Conservation (phyloP, 2,888 invertebrate species). For the Galeruca laticollis region DNA sequence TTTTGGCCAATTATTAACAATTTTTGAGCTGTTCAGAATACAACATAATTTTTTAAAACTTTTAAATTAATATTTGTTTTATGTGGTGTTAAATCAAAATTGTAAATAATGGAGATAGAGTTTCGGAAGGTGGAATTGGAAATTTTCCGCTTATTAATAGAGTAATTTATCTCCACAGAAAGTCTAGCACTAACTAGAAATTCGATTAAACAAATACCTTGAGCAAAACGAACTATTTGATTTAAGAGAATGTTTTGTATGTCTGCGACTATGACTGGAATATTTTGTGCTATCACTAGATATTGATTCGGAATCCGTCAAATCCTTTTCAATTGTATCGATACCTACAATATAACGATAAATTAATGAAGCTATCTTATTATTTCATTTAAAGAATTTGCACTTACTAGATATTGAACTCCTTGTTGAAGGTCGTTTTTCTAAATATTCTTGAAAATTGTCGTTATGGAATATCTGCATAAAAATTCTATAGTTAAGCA, state of each 20-base stretch:
- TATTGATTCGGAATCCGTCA: slow-evolving; percentile 28
- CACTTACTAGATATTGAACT: slow-evolving; percentile 31
- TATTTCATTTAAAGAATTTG: slow-evolving; percentile 3
- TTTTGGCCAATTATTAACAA: no score
- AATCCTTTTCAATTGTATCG: slow-evolving; percentile 27
- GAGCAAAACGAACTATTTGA: slow-evolving; percentile 20
- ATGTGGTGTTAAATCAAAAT: no score
- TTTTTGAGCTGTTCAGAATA: no score
- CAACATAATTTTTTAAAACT: no score
- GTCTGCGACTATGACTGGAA: slow-evolving; percentile 17
- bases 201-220: slow-evolving; percentile 14
- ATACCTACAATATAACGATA: slow-evolving; percentile 26
- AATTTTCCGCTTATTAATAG: no score
- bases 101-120: no score
- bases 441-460: slow-evolving; percentile 43
- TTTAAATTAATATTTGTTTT: no score
- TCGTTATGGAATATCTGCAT: slow-evolving; percentile 58
- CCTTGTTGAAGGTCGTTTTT: slow-evolving; percentile 33
- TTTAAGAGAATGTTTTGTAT: slow-evolving; percentile 9
- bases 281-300: slow-evolving; percentile 35
- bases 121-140: no score
- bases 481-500: slow-evolving; percentile 24
- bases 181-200: no score
- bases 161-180: no score
- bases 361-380: slow-evolving; percentile 6